Percentiles rank a stretch among this genome's conserved stretches.
Evolutionary conservation across 2,113 vertebrate genomes (phyloP).

Genomic region (Steatornis caripensis): DNA sequence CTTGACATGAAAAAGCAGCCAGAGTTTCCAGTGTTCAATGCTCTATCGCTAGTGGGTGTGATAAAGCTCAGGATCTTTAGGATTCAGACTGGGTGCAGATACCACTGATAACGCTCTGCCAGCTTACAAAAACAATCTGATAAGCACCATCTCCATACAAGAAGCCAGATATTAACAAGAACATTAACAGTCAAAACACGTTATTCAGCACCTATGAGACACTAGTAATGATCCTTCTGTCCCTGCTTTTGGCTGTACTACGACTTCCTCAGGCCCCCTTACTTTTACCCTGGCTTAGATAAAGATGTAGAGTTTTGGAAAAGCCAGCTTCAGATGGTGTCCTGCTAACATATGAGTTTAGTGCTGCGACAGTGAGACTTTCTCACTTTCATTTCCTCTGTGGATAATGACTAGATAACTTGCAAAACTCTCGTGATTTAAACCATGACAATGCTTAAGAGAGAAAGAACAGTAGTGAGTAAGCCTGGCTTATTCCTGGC

Average conservation of each 20-base stretch:
- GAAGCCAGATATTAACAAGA: neutral
- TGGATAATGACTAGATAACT: neutral
- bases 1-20: neutral
- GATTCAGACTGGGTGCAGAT: neutral
- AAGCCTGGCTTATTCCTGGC: neutral
- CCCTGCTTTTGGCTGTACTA: neutral
- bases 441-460: too few species aligned
- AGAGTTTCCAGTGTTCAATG: accelerated
- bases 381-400: neutral
- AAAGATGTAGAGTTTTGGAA: neutral
- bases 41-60: accelerated
- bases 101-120: neutral
- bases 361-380: neutral
- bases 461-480: neutral
- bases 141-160: neutral
- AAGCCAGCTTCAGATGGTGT: neutral
- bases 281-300: neutral
- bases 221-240: neutral
- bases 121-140: neutral
- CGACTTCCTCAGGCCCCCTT: neutral
- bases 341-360: neutral
- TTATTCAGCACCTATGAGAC: neutral
- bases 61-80: neutral
- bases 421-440: neutral
- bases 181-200: neutral